phyloP scores from a whole-genome alignment of 2,797 vertebrate genomes.

The Molothrus ater region DNA sequence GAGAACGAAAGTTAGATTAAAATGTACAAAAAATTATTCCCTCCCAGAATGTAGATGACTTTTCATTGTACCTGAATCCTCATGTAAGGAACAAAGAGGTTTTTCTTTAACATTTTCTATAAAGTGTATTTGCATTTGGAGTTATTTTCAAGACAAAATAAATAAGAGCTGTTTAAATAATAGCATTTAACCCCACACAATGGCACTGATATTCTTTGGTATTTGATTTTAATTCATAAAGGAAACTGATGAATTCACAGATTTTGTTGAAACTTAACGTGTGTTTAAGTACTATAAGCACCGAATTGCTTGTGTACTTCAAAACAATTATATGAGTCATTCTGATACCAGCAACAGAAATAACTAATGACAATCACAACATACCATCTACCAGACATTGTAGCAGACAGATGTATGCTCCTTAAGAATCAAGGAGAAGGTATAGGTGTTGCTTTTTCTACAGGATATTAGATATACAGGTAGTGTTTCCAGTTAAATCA shows the following conservation, averaged over 20 bases:
- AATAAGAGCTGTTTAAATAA: neutral
- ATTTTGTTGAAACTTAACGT: neutral
- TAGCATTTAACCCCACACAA: neutral
- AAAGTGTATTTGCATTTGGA: neutral
- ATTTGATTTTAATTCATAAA: neutral
- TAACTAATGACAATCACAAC: neutral
- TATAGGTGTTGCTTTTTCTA: neutral
- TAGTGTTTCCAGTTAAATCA: neutral
- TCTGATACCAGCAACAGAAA: neutral
- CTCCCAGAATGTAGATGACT: neutral
- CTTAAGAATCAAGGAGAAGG: neutral
- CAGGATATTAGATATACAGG: neutral
- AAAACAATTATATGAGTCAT: neutral
- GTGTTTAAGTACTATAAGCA: neutral
- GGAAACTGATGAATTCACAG: neutral
- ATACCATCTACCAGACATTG: neutral
- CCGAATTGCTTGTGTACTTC: neutral
- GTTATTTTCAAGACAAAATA: neutral
- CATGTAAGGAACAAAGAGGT: neutral
- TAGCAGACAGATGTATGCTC: neutral
- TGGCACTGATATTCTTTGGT: neutral
- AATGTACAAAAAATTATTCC: neutral
- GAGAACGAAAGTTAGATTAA: neutral
- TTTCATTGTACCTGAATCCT: neutral
- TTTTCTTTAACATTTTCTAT: neutral